Percentiles rank a stretch among this genome's conserved stretches.
phyloP scores from a whole-genome alignment of 1,140 invertebrate genomes.

The Centruroides vittatus region DNA sequence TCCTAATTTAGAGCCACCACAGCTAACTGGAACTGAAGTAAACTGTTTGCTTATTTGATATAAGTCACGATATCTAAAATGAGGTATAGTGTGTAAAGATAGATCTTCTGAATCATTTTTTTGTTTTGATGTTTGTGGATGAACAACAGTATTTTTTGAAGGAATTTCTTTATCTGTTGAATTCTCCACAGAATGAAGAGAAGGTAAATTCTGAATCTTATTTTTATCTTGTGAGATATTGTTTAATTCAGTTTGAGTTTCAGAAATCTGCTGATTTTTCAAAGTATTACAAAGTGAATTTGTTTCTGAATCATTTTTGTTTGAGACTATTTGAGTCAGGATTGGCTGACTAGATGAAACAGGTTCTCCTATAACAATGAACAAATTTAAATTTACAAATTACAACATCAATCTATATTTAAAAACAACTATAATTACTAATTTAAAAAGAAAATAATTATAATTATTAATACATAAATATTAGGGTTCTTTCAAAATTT shows the following conservation, averaged over 20 bases:
- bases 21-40: neutral
- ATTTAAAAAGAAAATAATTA: too few species aligned
- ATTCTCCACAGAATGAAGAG: neutral
- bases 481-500: too few species aligned
- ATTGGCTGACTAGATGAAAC: neutral
- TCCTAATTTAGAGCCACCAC: conserved; percentile 19
- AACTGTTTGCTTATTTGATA: conserved; percentile 12
- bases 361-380: neutral
- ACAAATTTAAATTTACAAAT: too few species aligned
- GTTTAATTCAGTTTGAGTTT: too few species aligned
- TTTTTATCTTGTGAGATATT: neutral
- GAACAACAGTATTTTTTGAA: neutral
- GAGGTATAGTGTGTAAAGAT: neutral
- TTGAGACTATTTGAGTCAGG: neutral
- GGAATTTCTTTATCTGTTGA: neutral
- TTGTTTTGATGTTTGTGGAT: neutral
- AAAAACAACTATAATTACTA: too few species aligned
- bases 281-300: too few species aligned
- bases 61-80: conserved; percentile 3
- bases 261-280: too few species aligned
- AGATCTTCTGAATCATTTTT: neutral
- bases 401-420: too few species aligned
- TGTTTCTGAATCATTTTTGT: too few species aligned
- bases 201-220: neutral
- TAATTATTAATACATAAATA: too few species aligned